phyloP scores from a whole-genome alignment of 1,140 invertebrate species.

The Lucilia cuprina region DNA sequence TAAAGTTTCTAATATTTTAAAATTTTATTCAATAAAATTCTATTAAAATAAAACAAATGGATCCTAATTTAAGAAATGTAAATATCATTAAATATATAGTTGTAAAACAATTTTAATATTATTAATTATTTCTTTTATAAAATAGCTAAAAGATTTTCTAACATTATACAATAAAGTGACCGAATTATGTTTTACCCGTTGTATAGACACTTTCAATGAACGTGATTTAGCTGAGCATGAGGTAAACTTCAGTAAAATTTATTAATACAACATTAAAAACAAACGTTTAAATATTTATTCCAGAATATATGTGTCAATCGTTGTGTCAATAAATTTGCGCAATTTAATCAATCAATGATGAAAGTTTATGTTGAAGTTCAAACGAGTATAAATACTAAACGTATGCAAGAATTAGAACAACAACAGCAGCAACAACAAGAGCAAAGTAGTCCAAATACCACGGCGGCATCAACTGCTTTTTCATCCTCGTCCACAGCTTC shows the following conservation, averaged over 20 bases:
- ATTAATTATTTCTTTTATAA: constrained; percentile 47
- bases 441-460: background rate
- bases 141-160: constrained; percentile 84
- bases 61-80: constrained; percentile 41
- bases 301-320: constrained; percentile 79
- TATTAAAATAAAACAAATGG: constrained; percentile 22
- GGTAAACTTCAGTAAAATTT: constrained; percentile 60
- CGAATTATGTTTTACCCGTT: constrained; percentile 84
- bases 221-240: constrained; percentile 75
- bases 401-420: constrained; percentile 53
- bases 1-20: background rate
- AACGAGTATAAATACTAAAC: constrained; percentile 46
- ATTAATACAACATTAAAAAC: background rate
- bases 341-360: constrained; percentile 81
- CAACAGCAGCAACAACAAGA: constrained; percentile 33
- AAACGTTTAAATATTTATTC: constrained; percentile 24
- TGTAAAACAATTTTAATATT: background rate
- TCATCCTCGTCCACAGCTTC: constrained; percentile 31
- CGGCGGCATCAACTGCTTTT: constrained; percentile 35
- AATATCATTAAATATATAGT: background rate
- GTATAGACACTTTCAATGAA: constrained; percentile 84
- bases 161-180: constrained; percentile 86
- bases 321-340: constrained; percentile 87
- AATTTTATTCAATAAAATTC: constrained; percentile 17
- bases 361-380: constrained; percentile 60